Evolutionary conservation across 2,888 invertebrate genomes (phyloP).

Genomic region (Papilio elwesi): DNA sequence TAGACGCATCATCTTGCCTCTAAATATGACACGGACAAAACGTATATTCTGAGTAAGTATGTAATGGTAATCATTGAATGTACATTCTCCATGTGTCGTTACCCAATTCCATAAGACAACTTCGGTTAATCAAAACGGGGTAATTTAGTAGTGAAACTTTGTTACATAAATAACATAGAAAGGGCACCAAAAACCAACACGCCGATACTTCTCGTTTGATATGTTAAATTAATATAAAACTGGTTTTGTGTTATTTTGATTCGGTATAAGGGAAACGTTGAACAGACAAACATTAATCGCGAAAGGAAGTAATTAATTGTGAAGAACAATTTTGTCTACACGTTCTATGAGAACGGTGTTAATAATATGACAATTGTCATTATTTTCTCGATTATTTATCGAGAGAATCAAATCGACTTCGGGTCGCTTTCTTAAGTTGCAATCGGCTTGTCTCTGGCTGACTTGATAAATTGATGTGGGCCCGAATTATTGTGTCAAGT

Average conservation of each 20-base stretch:
- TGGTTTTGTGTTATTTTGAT: slow-evolving; percentile 28
- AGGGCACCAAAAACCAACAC: not conserved
- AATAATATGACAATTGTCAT: slow-evolving; percentile 26
- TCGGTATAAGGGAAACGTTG: slow-evolving; percentile 34
- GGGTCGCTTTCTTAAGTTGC: slow-evolving; percentile 25
- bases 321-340: slow-evolving; percentile 8
- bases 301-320: slow-evolving; percentile 37
- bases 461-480: slow-evolving; percentile 29
- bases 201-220: slow-evolving; percentile 22
- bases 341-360: slow-evolving; percentile 22
- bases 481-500: slow-evolving; percentile 33
- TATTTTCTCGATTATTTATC: slow-evolving; percentile 17
- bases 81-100: too few relatives aligned
- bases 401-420: slow-evolving; percentile 7
- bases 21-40: too few relatives aligned
- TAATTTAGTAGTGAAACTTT: slow-evolving; percentile 8
- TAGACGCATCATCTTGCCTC: too few relatives aligned
- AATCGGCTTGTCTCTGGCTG: slow-evolving; percentile 16
- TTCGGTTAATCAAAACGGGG: not conserved
- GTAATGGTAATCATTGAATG: too few relatives aligned
- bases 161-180: slow-evolving; percentile 12
- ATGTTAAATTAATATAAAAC: slow-evolving; percentile 37
- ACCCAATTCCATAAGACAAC: not conserved
- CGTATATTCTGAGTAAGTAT: too few relatives aligned
- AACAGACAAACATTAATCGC: slow-evolving; percentile 8